A percentile compares a stretch with the other conserved stretches of the same genome.
phyloP scores from a whole-genome alignment of 2,797 vertebrate genomes.

The Numenius phaeopus region DNA sequence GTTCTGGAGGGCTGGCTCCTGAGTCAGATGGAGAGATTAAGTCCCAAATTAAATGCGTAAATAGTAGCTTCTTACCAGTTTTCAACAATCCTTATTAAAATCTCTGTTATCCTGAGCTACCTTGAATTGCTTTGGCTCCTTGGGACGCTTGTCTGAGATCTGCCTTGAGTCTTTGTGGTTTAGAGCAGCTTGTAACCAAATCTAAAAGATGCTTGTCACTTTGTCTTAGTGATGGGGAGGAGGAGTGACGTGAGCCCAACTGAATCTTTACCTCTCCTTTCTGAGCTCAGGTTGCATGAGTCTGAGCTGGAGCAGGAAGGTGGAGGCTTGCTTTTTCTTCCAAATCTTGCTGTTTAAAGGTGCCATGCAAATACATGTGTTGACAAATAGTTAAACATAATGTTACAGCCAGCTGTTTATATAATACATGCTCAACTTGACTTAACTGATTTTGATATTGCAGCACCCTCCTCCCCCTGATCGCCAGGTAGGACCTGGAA shows the following conservation, averaged over 20 bases:
- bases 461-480: slow-evolving; percentile 80
- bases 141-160: background rate
- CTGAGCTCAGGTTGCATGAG: background rate
- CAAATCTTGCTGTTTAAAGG: background rate
- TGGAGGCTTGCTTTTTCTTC: background rate
- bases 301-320: background rate
- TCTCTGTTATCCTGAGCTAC: background rate
- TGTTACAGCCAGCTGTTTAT: background rate
- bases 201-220: background rate
- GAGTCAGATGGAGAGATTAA: background rate
- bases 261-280: background rate
- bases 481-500: slow-evolving; percentile 76
- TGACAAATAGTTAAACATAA: background rate
- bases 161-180: background rate
- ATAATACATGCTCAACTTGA: background rate
- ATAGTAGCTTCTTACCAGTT: background rate
- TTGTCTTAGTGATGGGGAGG: background rate
- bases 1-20: background rate
- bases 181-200: background rate
- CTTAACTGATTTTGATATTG: slow-evolving; percentile 17
- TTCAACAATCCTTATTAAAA: background rate
- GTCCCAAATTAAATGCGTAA: background rate
- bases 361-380: fast-evolving
- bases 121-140: background rate
- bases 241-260: background rate